A percentile compares a stretch with the other conserved stretches of the same genome.
Conservation (phyloP, 2,797 vertebrate genomes). For the Vultur gryphus region DNA sequence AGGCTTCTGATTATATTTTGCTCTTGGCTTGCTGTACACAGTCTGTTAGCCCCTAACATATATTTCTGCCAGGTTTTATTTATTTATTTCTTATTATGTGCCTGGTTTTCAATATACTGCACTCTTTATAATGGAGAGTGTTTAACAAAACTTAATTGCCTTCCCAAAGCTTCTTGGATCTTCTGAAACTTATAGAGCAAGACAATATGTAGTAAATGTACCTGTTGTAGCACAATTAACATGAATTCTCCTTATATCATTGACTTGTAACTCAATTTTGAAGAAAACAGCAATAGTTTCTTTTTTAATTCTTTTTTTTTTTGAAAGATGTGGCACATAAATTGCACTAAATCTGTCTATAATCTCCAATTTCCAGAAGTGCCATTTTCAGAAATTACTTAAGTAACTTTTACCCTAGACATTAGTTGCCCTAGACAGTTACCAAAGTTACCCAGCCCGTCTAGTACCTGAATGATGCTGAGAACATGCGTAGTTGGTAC, state of each 20-base stretch:
- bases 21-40: neutral
- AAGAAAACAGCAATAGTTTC: neutral
- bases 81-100: neutral
- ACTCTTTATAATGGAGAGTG: neutral
- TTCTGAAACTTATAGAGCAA: neutral
- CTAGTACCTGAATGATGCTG: neutral
- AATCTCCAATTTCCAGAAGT: neutral
- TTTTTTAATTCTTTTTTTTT: neutral
- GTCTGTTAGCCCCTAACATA: neutral
- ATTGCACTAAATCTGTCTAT: neutral
- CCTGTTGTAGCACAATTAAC: neutral
- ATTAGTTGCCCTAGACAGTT: neutral
- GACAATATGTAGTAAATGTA: neutral
- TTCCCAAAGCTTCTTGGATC: neutral
- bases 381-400: neutral
- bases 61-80: conserved; percentile 21
- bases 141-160: neutral
- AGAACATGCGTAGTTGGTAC: neutral
- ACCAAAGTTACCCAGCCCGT: neutral
- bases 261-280: neutral
- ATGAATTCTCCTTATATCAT: neutral
- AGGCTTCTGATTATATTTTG: conserved; percentile 17
- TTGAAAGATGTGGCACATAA: neutral
- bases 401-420: neutral
- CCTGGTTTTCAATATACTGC: conserved; percentile 10